phyloP scores from a whole-genome alignment of 35 echinoderm and acorn worm genomes.

The Diadema setosum region DNA sequence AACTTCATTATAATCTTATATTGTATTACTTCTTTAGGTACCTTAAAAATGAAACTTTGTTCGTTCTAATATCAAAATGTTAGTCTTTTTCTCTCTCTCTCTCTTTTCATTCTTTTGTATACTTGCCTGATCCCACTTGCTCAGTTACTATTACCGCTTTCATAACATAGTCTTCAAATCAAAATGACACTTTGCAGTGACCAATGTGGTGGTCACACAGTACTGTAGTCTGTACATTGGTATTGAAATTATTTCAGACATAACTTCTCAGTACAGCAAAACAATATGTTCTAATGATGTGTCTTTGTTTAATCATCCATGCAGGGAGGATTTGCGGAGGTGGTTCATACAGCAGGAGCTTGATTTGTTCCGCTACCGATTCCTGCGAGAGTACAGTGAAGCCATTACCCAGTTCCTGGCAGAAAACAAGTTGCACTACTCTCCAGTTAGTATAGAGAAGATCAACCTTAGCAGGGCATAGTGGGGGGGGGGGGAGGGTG shows the following conservation, averaged over 20 bases:
- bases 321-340: constrained; percentile 87
- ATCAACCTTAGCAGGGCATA: no score
- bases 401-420: constrained; percentile 62
- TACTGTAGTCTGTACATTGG: background rate
- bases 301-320: background rate
- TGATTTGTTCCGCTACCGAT: constrained; percentile 93
- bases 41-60: no score
- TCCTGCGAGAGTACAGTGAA: constrained; percentile 68
- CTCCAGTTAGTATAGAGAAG: constrained; percentile 59
- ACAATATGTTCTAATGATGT: background rate
- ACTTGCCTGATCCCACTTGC: no score
- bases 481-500: no score
- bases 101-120: no score
- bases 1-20: no score
- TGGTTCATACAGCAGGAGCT: constrained; percentile 97
- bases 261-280: background rate
- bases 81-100: no score
- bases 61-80: no score
- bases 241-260: background rate
- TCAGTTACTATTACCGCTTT: no score
- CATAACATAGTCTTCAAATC: no score
- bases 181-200: no score
- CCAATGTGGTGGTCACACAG: background rate
- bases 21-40: no score
- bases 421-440: constrained; percentile 84